Evolutionary conservation across 2,797 vertebrate species (phyloP).

Genomic region (Anguilla pacifica): DNA sequence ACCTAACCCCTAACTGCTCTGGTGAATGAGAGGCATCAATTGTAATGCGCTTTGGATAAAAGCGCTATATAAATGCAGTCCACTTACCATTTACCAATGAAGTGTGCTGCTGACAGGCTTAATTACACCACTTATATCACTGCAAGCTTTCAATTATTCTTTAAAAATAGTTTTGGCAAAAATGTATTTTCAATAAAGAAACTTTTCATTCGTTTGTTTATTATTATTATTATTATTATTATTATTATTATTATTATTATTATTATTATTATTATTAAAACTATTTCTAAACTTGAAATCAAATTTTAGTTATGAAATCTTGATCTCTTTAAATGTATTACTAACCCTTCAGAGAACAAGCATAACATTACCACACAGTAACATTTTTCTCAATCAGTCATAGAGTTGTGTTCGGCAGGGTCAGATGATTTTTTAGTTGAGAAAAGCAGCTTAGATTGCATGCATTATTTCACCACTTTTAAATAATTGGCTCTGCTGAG

Average conservation of each 20-base stretch:
- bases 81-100: too few relatives aligned
- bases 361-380: background rate
- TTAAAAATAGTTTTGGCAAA: background rate
- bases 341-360: background rate
- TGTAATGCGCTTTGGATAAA: too few relatives aligned
- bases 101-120: background rate
- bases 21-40: too few relatives aligned
- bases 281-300: background rate
- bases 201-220: too few relatives aligned
- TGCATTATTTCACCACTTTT: background rate
- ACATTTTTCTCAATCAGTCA: background rate
- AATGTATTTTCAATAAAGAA: background rate
- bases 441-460: background rate
- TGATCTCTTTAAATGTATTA: background rate
- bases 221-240: background rate
- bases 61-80: too few relatives aligned
- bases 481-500: background rate
- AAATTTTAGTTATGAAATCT: background rate
- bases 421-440: background rate
- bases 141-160: background rate
- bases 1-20: too few relatives aligned
- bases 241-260: background rate
- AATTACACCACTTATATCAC: background rate
- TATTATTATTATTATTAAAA: background rate
- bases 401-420: background rate